Conservation (phyloP, 2,888 invertebrate genomes). For the Nebria brevicollis region DNA sequence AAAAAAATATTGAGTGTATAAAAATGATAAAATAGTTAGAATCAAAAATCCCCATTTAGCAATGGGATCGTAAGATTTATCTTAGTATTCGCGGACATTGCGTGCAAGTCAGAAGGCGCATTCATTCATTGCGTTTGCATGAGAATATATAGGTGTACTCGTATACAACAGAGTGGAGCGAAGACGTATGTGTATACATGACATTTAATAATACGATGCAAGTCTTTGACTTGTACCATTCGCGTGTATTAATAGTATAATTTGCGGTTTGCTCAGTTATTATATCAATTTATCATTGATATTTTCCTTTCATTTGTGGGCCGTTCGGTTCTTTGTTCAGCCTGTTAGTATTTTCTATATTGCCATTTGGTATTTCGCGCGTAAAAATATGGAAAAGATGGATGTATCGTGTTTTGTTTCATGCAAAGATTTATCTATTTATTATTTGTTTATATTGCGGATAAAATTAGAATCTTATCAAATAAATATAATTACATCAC, state of each 20-base stretch:
- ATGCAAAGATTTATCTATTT: slow-evolving; percentile 21
- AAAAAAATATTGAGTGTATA: too few relatives aligned
- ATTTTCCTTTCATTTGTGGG: slow-evolving; percentile 42
- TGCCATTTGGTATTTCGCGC: slow-evolving; percentile 34
- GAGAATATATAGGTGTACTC: background rate
- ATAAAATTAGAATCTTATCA: slow-evolving; percentile 7
- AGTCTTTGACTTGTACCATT: slow-evolving; percentile 32
- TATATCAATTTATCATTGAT: slow-evolving; percentile 45
- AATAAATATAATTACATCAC: background rate
- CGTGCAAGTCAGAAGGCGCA: slow-evolving; percentile 11
- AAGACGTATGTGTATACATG: slow-evolving; percentile 42
- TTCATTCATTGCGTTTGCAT: slow-evolving; percentile 25
- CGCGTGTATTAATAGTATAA: slow-evolving; percentile 46
- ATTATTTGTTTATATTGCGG: background rate
- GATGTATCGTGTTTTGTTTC: slow-evolving; percentile 32
- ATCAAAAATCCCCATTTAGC: slow-evolving; percentile 32
- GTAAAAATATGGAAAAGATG: slow-evolving; percentile 31
- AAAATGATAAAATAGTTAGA: background rate
- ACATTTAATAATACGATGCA: slow-evolving; percentile 43
- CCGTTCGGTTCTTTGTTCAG: slow-evolving; percentile 21
- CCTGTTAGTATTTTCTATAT: slow-evolving; percentile 33
- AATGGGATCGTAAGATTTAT: slow-evolving; percentile 37
- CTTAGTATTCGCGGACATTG: slow-evolving; percentile 19
- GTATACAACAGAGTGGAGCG: background rate
- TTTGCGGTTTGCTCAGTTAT: slow-evolving; percentile 42